Conservation (phyloP, 1,140 invertebrate species). For the Heliconius eleuchia region DNA sequence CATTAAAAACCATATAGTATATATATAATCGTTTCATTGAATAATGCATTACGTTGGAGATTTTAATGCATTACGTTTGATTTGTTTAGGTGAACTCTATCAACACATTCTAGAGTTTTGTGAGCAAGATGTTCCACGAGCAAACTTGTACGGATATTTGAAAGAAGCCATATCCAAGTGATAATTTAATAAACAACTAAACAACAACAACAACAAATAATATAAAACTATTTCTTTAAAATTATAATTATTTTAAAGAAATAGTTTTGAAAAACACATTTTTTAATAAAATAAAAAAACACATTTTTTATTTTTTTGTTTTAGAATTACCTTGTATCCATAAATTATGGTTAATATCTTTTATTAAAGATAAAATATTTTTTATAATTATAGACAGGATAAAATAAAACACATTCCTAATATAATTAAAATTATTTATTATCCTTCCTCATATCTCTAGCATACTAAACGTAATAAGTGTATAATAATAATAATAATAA, state of each 20-base stretch:
- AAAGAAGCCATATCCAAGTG: not conserved
- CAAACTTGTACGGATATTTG: constrained; percentile 24
- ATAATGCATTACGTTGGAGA: not conserved
- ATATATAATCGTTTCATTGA: no score
- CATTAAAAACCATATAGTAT: no score
- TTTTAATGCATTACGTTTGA: not conserved
- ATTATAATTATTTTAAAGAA: no score
- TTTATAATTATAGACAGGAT: constrained; percentile 7
- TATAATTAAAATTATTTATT: constrained; percentile 84
- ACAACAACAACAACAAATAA: no score
- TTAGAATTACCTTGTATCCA: no score
- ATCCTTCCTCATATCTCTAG: constrained; percentile 83
- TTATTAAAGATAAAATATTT: not conserved
- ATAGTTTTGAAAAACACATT: not conserved
- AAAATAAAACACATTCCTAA: constrained; percentile 75
- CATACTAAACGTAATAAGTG: constrained; percentile 83
- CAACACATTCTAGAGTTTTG: constrained; percentile 26
- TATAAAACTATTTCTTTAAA: no score
- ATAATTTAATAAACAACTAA: not conserved
- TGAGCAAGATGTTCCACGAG: constrained; percentile 8
- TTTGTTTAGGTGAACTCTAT: constrained; percentile 23
- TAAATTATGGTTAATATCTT: not conserved
- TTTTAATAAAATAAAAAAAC: not conserved
- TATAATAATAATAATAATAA: constrained; percentile 73
- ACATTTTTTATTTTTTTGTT: not conserved